A percentile compares a stretch with the other conserved stretches of the same genome.
These are phyloP conservation scores for Busseola fusca DNA, from an alignment of 2,888 invertebrate genomes.

Conservation along the genomic window DNA sequence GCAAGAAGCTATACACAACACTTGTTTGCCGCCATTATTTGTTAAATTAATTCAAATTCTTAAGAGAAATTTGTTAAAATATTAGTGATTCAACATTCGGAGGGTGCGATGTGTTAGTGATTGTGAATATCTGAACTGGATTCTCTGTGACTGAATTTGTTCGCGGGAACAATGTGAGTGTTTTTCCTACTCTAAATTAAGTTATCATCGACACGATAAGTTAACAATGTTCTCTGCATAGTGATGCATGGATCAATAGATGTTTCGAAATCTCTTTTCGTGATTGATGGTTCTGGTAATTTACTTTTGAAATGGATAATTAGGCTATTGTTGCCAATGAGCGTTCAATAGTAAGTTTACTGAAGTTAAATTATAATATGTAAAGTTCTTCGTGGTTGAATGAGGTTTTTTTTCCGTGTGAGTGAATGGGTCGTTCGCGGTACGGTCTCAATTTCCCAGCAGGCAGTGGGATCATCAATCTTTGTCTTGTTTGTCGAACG, in stretches of 20 bases:
- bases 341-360: constrained; percentile 72
- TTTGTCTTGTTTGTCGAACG: constrained; percentile 79
- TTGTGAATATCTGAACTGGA: constrained; percentile 39
- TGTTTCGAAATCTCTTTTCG: constrained; percentile 58
- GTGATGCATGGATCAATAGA: constrained; percentile 47
- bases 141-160: constrained; percentile 29
- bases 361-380: constrained; percentile 69
- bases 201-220: constrained; percentile 43
- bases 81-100: constrained; percentile 16
- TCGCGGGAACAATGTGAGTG: constrained; percentile 60
- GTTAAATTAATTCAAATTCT: constrained; percentile 8
- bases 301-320: constrained; percentile 79
- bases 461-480: constrained; percentile 78
- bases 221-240: constrained; percentile 40
- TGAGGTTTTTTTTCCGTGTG: constrained; percentile 72
- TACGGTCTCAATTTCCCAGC: constrained; percentile 77
- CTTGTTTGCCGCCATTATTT: constrained; percentile 34
- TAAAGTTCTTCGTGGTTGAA: constrained; percentile 58
- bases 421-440: constrained; percentile 65
- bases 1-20: constrained; percentile 58
- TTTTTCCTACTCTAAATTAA: constrained; percentile 54
- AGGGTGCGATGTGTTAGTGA: constrained; percentile 61
- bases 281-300: constrained; percentile 80
- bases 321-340: constrained; percentile 80
- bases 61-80: constrained; percentile 8